Evolutionary conservation across 2,113 vertebrate genomes (phyloP).

Genomic region (Pipa parva): DNA sequence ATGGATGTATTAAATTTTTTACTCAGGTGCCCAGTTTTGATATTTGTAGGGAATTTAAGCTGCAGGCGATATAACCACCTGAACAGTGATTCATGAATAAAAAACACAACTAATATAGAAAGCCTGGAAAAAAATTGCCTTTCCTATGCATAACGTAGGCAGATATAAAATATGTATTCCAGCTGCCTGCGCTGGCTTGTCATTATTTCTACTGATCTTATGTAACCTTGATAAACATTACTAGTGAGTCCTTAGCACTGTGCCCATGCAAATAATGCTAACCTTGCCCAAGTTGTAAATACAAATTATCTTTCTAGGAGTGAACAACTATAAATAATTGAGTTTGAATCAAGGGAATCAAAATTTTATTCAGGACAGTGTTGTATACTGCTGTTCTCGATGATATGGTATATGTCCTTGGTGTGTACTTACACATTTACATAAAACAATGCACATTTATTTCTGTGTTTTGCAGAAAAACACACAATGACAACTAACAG

Average conservation of each 20-base stretch:
- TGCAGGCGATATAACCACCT: constrained; percentile 55
- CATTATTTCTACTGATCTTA: constrained; percentile 30
- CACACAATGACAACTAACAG: too few relatives aligned
- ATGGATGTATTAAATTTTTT: constrained; percentile 69
- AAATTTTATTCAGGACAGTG: background rate
- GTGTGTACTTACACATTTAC: too few relatives aligned
- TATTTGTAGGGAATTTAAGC: constrained; percentile 65
- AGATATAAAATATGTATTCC: constrained; percentile 16
- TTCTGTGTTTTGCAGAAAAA: too few relatives aligned
- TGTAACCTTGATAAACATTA: constrained; percentile 35
- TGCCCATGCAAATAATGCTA: constrained; percentile 26
- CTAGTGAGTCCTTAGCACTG: constrained; percentile 6
- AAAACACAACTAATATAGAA: constrained; percentile 47
- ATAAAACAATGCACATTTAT: too few relatives aligned
- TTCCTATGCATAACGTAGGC: constrained; percentile 17
- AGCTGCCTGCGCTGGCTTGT: constrained; percentile 19
- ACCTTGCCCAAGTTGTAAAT: constrained; percentile 23
- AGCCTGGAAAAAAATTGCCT: background rate
- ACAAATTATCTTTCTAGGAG: constrained; percentile 19
- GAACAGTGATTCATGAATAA: constrained; percentile 65
- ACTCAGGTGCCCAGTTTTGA: constrained; percentile 67
- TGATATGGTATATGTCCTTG: too few relatives aligned
- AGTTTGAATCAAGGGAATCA: background rate
- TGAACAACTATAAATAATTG: constrained; percentile 2
- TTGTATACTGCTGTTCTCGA: too few relatives aligned